Evolutionary conservation across 2,888 invertebrate genomes (phyloP).

Genomic region (Sisyra terminalis): DNA sequence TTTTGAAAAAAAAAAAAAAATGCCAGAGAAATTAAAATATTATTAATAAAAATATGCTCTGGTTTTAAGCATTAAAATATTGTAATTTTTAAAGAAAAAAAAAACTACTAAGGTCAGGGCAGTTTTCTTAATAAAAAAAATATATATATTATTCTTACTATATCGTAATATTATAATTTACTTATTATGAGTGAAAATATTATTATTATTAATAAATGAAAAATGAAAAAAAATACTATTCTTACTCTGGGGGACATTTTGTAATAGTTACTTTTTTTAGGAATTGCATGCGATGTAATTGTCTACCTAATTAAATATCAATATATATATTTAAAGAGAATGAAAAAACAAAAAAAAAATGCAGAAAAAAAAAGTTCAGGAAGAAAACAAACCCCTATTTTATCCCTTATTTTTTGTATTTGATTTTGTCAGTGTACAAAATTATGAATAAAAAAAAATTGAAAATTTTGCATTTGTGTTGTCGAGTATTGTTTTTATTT

Average conservation of each 20-base stretch:
- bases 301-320: constrained; percentile 8
- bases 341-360: too few species aligned
- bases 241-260: not conserved
- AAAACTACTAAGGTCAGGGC: constrained; percentile 7
- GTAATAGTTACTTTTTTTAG: constrained; percentile 8
- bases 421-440: constrained; percentile 10
- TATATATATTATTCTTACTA: constrained; percentile 7
- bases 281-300: constrained; percentile 10
- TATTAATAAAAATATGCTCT: too few species aligned
- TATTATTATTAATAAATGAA: constrained; percentile 1
- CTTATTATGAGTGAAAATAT: constrained; percentile 8
- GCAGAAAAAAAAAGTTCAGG: too few species aligned
- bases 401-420: constrained; percentile 7
- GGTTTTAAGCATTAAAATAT: not conserved
- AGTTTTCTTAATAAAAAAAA: constrained; percentile 1
- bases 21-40: too few species aligned
- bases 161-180: constrained; percentile 9
- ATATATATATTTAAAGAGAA: not conserved
- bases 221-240: constrained; percentile 3
- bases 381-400: constrained; percentile 3
- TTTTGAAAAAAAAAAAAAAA: not conserved
- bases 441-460: constrained; percentile 4
- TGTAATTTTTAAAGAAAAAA: constrained; percentile 1
- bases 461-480: too few species aligned
- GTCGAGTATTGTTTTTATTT: too few species aligned